Conservation (phyloP, 2,113 vertebrate genomes). For the Brachypodius melanocephalos region DNA sequence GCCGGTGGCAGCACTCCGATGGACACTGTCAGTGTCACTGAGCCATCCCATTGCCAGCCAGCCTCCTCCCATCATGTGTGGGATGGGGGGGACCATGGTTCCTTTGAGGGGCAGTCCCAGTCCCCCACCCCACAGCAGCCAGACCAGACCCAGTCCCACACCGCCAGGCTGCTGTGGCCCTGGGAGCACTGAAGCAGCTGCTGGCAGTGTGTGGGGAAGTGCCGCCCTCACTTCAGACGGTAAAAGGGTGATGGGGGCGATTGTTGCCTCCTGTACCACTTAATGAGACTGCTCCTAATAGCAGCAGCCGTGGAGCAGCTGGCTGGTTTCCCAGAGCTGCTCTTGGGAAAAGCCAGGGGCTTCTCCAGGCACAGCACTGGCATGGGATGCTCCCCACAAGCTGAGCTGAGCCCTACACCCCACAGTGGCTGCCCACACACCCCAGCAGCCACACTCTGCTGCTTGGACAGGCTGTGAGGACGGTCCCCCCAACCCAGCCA, state of each 20-base stretch:
- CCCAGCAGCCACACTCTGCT: neutral
- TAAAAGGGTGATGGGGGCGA: neutral
- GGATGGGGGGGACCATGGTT: accelerated
- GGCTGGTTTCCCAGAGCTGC: neutral
- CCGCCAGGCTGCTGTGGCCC: neutral
- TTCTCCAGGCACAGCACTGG: neutral
- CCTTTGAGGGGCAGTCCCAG: accelerated
- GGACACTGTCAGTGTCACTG: neutral
- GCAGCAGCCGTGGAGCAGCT: neutral
- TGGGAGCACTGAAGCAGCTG: neutral
- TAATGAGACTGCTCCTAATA: conserved; percentile 37
- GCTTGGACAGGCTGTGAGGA: accelerated
- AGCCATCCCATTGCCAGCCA: accelerated
- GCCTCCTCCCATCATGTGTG: accelerated
- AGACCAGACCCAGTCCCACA: too few species aligned
- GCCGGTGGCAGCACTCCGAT: neutral
- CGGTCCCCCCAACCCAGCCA: accelerated
- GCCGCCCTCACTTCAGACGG: neutral
- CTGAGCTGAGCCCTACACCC: neutral
- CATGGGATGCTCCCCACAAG: neutral
- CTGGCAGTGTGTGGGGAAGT: neutral
- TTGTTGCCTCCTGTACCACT: neutral
- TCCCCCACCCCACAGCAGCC: accelerated
- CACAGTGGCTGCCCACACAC: neutral
- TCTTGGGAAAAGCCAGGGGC: neutral